Percentiles rank a stretch among this genome's conserved stretches.
These are phyloP conservation scores for Petrocephalus sullivani DNA, from an alignment of 2,797 vertebrate genomes.

Conservation along the genomic window DNA sequence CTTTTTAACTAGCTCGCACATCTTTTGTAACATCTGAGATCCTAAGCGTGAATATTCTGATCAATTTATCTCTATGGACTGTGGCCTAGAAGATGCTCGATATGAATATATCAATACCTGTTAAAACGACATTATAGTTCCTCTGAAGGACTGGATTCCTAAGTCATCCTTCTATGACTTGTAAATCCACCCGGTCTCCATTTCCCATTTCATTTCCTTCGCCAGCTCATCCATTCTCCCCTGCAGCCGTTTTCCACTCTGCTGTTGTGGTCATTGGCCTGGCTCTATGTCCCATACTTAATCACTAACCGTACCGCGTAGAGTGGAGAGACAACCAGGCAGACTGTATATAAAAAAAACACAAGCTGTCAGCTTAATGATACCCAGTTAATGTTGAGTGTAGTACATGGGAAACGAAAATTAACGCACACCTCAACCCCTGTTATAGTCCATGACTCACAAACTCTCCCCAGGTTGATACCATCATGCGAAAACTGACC, in stretches of 20 bases:
- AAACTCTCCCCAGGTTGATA: neutral
- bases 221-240: neutral
- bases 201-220: neutral
- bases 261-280: neutral
- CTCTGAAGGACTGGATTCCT: neutral
- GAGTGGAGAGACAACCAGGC: neutral
- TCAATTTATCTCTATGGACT: neutral
- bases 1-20: neutral
- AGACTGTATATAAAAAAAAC: neutral
- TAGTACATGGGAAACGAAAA: neutral
- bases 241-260: neutral
- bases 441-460: neutral
- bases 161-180: neutral
- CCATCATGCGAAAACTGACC: too few relatives aligned
- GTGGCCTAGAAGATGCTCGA: neutral
- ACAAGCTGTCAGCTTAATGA: neutral
- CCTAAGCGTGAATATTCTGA: neutral
- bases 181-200: neutral
- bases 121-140: neutral
- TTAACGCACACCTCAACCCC: neutral
- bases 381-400: neutral
- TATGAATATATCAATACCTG: neutral
- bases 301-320: neutral
- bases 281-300: neutral
- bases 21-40: neutral